These are phyloP conservation scores for Dynastes hyllus DNA, from an alignment of 2,888 invertebrate genomes.

Conservation along the genomic window DNA sequence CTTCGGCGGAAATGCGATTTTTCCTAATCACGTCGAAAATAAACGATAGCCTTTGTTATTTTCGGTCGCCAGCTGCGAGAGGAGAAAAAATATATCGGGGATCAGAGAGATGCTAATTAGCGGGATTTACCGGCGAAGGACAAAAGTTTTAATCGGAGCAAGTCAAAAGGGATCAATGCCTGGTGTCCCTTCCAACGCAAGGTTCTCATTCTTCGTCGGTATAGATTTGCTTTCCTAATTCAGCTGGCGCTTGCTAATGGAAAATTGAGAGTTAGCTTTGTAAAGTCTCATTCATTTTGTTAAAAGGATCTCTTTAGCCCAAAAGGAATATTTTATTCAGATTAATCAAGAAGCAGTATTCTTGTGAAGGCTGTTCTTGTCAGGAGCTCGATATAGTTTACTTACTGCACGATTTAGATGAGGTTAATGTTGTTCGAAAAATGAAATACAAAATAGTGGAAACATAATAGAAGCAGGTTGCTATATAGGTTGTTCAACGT, in stretches of 20 bases:
- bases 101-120: not conserved
- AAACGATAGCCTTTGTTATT: not conserved
- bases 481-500: no score
- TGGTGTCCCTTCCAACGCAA: not conserved
- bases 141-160: constrained; percentile 4
- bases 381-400: no score
- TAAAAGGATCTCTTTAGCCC: no score
- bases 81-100: not conserved
- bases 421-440: no score
- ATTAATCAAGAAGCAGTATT: no score
- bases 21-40: constrained; percentile 1
- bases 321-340: no score
- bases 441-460: no score
- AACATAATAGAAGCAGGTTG: no score
- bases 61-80: not conserved
- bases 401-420: no score
- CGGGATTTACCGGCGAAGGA: not conserved
- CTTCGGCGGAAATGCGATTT: not conserved
- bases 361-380: no score
- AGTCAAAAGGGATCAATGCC: not conserved
- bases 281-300: no score
- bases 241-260: not conserved
- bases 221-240: not conserved
- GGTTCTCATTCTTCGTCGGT: not conserved
- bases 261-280: no score